Base-by-base conservation (phyloP, 2,113 vertebrate species). In the Struthidea cinerea region DNA sequence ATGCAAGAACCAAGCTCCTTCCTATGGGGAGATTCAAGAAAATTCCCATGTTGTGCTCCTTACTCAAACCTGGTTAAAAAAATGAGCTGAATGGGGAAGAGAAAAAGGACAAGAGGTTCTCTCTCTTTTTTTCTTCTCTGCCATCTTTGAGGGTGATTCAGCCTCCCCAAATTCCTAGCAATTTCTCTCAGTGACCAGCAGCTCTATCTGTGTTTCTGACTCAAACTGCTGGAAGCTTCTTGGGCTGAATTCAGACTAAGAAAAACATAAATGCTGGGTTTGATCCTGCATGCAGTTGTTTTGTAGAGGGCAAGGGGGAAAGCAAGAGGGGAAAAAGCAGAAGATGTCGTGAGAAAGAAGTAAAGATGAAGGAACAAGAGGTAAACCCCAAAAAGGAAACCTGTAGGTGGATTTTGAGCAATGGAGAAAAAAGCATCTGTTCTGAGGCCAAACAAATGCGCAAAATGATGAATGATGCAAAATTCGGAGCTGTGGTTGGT, bases 171-270 rank as follows among this genome's bases (percentile, higher is more conserved):
- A 87, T 89, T 83, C 89, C 76, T 86, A 68, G 69, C 68, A 84
- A 14, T 81, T 75, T 89, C 68, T 94, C 52, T 64, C 3, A 1
- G 41, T 92, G 94, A 75, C 92, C 93, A 94, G 83, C 44, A 75
- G 60, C 73, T 93, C 69, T 87, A 0, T 70, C 90, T 78, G 49
- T 5, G 6, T 70, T 60, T 76, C 85, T 96, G 96, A 93, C 69
- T 96, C 93, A 86, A 57, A 35, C 49, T 81, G 83, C 83, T 79
- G 83, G 79, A 91, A 78, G 44, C 49, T 93, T 92, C 90, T 84
- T 63, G 46, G 65, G n/a, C 56, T 87, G 88, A 53, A 46, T 68
- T 89, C 69, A 82, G 79, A 41, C 23, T 18, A 22, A 61, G 37
- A n/a, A 56, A 85, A 85, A 89, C 19, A 6, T n/a, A 32, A 81